phyloP scores from a whole-genome alignment of 2,888 invertebrate genomes.

The Callinectes sapidus region DNA sequence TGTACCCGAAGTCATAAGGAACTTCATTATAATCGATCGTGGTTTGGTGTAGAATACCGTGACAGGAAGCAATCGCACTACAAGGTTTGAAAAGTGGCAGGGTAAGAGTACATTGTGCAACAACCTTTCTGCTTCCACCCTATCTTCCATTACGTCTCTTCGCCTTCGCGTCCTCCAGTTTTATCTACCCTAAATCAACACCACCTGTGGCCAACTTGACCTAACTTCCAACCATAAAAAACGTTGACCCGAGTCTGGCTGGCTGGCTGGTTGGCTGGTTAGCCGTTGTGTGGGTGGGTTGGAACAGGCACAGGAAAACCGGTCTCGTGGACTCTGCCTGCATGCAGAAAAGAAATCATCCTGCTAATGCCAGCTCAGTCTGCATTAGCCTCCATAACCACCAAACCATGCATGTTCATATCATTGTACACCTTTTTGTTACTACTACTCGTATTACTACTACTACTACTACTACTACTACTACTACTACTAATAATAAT shows the following conservation, averaged over 20 bases:
- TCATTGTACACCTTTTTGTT: neutral
- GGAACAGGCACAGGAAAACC: neutral
- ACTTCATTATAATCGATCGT: neutral
- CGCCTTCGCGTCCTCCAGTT: neutral
- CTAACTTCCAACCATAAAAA: neutral
- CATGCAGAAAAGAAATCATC: neutral
- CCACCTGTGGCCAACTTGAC: neutral
- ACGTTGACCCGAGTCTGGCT: neutral
- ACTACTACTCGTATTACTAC: neutral
- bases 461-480: slow-evolving; percentile 7
- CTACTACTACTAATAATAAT: neutral
- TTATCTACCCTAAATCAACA: neutral
- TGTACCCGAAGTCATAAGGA: neutral
- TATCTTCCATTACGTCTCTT: neutral
- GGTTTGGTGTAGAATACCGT: neutral
- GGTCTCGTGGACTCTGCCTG: neutral
- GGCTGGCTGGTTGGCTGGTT: neutral
- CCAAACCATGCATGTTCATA: neutral
- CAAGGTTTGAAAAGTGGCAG: neutral
- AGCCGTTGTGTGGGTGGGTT: neutral
- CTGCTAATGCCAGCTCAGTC: neutral
- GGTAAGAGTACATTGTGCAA: neutral
- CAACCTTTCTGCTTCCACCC: neutral
- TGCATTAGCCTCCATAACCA: neutral
- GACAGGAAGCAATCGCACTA: neutral